Evolutionary conservation across 2,888 invertebrate species (phyloP).

Genomic region (Spodoptera littoralis): DNA sequence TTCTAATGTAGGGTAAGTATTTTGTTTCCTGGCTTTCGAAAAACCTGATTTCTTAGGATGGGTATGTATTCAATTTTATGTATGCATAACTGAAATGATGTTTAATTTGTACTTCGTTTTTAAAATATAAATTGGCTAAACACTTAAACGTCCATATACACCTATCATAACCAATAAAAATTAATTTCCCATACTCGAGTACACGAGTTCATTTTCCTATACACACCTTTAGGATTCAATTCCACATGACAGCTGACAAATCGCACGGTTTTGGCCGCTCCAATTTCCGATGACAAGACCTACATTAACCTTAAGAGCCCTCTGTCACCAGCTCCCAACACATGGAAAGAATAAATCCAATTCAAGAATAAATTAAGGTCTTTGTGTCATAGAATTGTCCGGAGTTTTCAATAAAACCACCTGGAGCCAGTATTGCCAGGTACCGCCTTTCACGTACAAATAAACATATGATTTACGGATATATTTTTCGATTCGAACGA

Average conservation of each 20-base stretch:
- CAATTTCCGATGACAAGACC: constrained; percentile 86
- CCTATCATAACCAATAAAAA: constrained; percentile 28
- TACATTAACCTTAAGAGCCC: constrained; percentile 85
- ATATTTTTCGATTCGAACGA: constrained; percentile 62
- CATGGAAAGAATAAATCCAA: constrained; percentile 82
- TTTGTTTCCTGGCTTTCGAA: no score
- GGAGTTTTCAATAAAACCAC: constrained; percentile 69
- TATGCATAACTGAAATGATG: no score
- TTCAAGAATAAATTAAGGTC: constrained; percentile 87
- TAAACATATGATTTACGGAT: constrained; percentile 72
- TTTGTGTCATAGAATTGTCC: constrained; percentile 80
- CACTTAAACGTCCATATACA: neutral
- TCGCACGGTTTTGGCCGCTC: constrained; percentile 77
- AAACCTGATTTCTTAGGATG: no score
- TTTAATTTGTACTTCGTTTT: no score
- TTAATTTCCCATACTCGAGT: constrained; percentile 44
- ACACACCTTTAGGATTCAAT: constrained; percentile 77
- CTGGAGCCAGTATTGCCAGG: constrained; percentile 64
- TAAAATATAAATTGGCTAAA: neutral
- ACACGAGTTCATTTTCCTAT: constrained; percentile 52
- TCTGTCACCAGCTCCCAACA: constrained; percentile 81
- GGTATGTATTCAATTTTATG: no score
- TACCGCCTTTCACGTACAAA: constrained; percentile 67
- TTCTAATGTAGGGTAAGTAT: no score
- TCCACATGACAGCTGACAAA: constrained; percentile 81